Conservation (phyloP, 37 sponge, comb jelly and placozoan species). For the Halichondria panicea region DNA sequence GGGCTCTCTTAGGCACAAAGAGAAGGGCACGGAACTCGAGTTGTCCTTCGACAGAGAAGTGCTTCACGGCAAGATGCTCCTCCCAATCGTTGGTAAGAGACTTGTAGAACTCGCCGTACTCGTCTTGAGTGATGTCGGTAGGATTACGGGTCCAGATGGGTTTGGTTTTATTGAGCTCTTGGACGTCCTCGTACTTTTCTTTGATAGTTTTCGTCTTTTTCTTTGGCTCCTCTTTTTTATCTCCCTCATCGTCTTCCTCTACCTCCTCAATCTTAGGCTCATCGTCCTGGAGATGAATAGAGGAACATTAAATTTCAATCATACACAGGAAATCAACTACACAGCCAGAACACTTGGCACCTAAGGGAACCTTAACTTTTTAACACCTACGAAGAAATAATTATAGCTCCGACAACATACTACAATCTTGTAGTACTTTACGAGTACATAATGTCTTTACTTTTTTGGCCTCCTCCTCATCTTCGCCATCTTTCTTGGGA, state of each 20-base stretch:
- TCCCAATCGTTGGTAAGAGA: constrained; percentile 99
- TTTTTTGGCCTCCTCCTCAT: constrained; percentile 54
- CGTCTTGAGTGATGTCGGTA: constrained; percentile 95
- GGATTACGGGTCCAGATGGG: constrained; percentile 99
- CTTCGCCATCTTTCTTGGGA: constrained; percentile 54
- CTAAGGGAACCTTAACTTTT: neutral
- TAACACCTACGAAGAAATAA: neutral
- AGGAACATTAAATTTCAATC: neutral
- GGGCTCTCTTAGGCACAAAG: constrained; percentile 95
- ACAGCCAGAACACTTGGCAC: neutral
- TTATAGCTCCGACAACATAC: neutral
- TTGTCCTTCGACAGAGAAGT: constrained; percentile 99
- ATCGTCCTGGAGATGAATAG: constrained; percentile 3
- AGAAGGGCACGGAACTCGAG: constrained; percentile 96
- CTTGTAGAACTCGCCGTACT: constrained; percentile 99
- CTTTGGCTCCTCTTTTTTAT: constrained; percentile 65
- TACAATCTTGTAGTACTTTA: neutral
- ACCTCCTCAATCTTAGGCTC: constrained; percentile 64
- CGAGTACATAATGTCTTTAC: neutral
- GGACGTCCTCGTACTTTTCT: constrained; percentile 97
- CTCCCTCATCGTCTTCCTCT: constrained; percentile 63
- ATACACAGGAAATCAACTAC: neutral
- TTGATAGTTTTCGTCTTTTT: constrained; percentile 89
- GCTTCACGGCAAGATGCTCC: constrained; percentile 98
- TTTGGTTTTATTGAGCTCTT: constrained; percentile 98